A percentile compares a stretch with the other conserved stretches of the same genome.
Evolutionary conservation across 2,113 vertebrate species (phyloP).

Genomic region (Nettapus auritus): DNA sequence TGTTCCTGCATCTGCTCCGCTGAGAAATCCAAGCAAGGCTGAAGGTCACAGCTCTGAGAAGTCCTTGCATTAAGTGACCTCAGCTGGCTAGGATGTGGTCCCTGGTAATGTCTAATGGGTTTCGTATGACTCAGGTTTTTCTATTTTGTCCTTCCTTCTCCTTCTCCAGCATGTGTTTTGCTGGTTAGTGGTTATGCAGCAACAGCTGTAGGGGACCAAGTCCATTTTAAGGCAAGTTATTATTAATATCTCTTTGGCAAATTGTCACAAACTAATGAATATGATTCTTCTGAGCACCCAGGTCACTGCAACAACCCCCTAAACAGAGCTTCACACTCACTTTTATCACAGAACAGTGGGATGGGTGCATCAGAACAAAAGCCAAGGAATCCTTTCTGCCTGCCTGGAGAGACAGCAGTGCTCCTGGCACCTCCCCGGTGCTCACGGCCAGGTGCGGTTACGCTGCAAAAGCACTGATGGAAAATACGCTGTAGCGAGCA

Average conservation of each 20-base stretch:
- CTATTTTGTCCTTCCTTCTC: constrained; percentile 51
- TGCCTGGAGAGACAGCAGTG: background rate
- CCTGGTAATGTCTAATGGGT: background rate
- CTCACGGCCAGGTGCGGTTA: background rate
- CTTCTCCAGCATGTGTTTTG: background rate
- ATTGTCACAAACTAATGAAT: background rate
- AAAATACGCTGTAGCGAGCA: background rate
- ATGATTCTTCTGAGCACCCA: background rate
- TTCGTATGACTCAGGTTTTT: constrained; percentile 62
- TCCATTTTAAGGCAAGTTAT: background rate
- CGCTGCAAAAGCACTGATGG: background rate
- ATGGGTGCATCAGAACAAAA: background rate
- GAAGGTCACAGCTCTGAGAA: constrained; percentile 27
- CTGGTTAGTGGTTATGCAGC: constrained; percentile 19
- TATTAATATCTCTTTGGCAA: background rate
- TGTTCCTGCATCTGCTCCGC: background rate
- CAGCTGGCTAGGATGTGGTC: constrained; percentile 24
- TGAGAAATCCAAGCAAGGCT: background rate
- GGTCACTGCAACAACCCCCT: background rate
- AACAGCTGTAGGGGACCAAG: constrained; percentile 12
- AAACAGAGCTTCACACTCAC: accelerated
- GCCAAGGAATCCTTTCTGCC: background rate
- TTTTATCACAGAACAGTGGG: accelerated
- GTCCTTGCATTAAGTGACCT: background rate
- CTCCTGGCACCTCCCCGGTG: background rate